These are phyloP conservation scores for Athripsodes cinereus DNA, from an alignment of 2,888 invertebrate genomes.

Conservation along the genomic window DNA sequence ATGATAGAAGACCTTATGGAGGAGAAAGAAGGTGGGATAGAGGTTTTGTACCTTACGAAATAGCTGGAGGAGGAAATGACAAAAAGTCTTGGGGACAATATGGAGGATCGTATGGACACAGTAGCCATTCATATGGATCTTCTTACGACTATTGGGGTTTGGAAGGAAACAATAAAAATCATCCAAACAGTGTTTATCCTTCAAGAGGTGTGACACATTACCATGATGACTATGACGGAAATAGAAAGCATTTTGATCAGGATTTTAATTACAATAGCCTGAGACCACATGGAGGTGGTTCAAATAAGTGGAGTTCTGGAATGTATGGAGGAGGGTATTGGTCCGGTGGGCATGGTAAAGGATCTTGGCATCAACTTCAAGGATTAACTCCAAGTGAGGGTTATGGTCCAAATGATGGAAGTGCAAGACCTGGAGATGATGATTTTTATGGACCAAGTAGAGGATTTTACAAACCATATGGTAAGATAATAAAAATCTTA, in stretches of 20 bases:
- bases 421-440: slow-evolving; percentile 6
- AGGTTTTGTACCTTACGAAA: slow-evolving; percentile 51
- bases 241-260: slow-evolving; percentile 13
- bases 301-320: slow-evolving; percentile 3
- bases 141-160: slow-evolving; percentile 51
- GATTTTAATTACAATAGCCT: slow-evolving; percentile 41
- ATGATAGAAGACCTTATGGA: slow-evolving; percentile 11
- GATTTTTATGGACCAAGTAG: slow-evolving; percentile 8
- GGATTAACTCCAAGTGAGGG: slow-evolving; percentile 13
- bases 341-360: slow-evolving; percentile 6
- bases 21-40: slow-evolving; percentile 35
- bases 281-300: slow-evolving; percentile 28
- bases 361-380: slow-evolving; percentile 9
- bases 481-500: slow-evolving; percentile 10
- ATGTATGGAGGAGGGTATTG: slow-evolving; percentile 5
- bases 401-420: slow-evolving; percentile 10
- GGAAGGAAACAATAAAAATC: slow-evolving; percentile 32
- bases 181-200: slow-evolving; percentile 18
- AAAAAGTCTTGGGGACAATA: slow-evolving; percentile 55
- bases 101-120: slow-evolving; percentile 54
- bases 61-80: slow-evolving; percentile 40
- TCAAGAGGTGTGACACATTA: slow-evolving; percentile 21
- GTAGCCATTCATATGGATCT: slow-evolving; percentile 37
- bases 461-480: slow-evolving; percentile 14
- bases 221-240: slow-evolving; percentile 12